Evolutionary conservation across 2,113 vertebrate genomes (phyloP), one percentile per base, ranked within the genome.

Genomic region (Oriolus oriolus): DNA sequence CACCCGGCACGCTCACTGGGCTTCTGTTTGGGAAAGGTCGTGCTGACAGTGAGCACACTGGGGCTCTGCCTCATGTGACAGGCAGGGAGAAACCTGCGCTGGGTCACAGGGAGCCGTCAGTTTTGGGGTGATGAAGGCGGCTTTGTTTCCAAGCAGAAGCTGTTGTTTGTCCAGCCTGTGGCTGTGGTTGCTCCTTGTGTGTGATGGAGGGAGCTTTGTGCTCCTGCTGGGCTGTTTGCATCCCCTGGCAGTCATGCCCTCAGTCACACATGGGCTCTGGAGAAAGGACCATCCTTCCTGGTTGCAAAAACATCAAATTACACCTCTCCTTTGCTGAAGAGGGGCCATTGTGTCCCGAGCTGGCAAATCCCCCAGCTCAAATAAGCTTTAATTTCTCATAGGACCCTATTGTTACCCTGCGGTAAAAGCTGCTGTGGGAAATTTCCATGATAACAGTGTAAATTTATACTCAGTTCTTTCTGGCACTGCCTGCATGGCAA

Each of bases 1-100:
- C 65, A 10, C 37, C 35, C 39, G 0, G 1, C 50, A 9, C 65
- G 19, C 7, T 94, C 92, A 88, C 90, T 86, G 88, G 59, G 28
- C 90, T 77, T 94, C 92, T 95, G 76, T 92, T 81, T 39, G 83
- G 84, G 76, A 96, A 95, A 86, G 88, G 88, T 88, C 11, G 7
- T n/a, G 75, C 63, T 50, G 6, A 73, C 85, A 90, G 30, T 4
- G 20, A 78, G n/a, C 63, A n/a, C 70, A 16, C 44, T 85, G 90
- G 61, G 50, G 47, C 90, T 88, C 59, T 86, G 92, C 70, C 82
- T 80, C 54, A 73, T 66, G 75, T 70, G 82, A 65, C 42, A 19
- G 78, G 31, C 84, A 53, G 54, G 54, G 59, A 90, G 68, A 35
- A 94, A 92, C 66, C 90, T 94, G 90, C 0, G 0, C 88, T 28